Base-by-base conservation (phyloP, 1,140 invertebrate species). In the Sycophaga agraensis region DNA sequence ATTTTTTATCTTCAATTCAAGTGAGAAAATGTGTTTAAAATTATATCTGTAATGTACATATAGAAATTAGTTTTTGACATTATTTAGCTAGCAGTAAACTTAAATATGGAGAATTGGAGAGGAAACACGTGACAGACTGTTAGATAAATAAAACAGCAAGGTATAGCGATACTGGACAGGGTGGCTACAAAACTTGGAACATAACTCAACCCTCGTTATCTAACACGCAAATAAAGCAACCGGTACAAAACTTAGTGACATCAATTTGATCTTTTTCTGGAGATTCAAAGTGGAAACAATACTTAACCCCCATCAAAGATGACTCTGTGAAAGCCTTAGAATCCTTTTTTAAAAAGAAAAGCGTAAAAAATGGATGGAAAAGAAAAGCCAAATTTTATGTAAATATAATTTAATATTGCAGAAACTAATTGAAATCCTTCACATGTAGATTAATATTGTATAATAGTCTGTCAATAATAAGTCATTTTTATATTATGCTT, bases 161-260 rank as follows among this genome's bases (percentile, higher is more conserved):
- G 37, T 57, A 57, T 49, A 68, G 49, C 59, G 42, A 53, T 63
- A 40, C 57, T 53, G 63, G 68, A 66, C 64, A 31, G 48, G 16
- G 64, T 64, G 65, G 49, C 58, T 65, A 67, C 64, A 59, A 75
- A 79, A 79, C 73, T 81, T 81, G 73, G 22, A 68, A 63, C 72
- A 81, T 81, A 81, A 81, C 78, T 81, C 79, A 80, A 73, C 65
- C n/a, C 77, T 81, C 77, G 79, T 81, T 81, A 81, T 81, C 79
- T 81, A 78, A 81, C 79, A 80, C 78, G 77, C 79, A 81, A 81
- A 81, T 81, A 81, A 81, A 78, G 78, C 73, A 73, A 71, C 16
- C 43, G 45, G 51, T 70, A 74, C 66, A 80, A 81, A 81, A 80
- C 77, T 81, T 80, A 70, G 74, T 72, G 77, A 79, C 79, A 81